Evolutionary conservation across 2,113 vertebrate genomes (phyloP).

Genomic region (Ploceus nigricollis): DNA sequence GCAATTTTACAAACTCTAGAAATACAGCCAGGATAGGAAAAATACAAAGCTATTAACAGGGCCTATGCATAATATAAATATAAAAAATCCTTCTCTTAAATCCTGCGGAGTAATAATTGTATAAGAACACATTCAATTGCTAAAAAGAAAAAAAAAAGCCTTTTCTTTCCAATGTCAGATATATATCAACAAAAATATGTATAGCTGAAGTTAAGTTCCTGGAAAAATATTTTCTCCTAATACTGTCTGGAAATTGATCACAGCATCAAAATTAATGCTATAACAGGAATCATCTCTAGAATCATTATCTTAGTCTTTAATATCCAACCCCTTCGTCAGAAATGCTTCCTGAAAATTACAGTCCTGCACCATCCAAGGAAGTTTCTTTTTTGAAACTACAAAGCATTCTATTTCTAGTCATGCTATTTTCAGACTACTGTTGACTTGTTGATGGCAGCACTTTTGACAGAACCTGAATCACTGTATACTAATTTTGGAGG

Average conservation of each 20-base stretch:
- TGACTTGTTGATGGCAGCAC: neutral
- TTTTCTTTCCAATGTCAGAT: neutral
- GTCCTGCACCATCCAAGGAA: neutral
- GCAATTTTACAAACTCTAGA: neutral
- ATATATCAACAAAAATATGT: neutral
- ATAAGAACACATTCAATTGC: neutral
- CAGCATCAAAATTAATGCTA: neutral
- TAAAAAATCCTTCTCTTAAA: neutral
- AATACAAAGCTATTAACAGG: neutral
- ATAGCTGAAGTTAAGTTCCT: neutral
- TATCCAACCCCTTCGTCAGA: neutral
- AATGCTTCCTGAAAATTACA: neutral
- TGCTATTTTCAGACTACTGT: neutral
- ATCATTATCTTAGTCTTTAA: neutral
- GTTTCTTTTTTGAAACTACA: neutral
- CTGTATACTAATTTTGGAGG: neutral
- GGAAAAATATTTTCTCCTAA: neutral
- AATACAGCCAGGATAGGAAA: neutral
- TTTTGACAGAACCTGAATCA: neutral
- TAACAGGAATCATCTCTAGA: neutral
- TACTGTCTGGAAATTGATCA: neutral
- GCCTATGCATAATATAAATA: neutral
- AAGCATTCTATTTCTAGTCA: neutral
- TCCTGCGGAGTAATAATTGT: neutral
- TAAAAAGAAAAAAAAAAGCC: neutral